Evolutionary conservation across 2,797 vertebrate species (phyloP).

Genomic region (Nannoperca australis): DNA sequence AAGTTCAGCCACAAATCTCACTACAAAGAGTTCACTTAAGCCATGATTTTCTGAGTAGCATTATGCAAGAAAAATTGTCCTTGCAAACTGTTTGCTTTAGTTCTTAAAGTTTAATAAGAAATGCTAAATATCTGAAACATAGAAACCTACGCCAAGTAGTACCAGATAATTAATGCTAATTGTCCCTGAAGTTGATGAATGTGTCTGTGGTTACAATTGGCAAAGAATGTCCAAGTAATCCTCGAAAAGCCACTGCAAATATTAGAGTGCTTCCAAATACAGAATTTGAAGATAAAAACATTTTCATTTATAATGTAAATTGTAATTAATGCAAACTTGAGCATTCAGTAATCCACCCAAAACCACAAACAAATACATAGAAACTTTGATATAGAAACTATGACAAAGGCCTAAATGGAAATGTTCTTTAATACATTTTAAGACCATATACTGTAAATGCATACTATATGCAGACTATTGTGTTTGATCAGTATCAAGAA

Average conservation of each 20-base stretch:
- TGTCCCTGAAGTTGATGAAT: not conserved
- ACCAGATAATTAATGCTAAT: not conserved
- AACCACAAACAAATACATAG: not conserved
- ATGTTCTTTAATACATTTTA: not conserved
- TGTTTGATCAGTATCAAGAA: not conserved
- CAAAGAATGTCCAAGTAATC: not conserved
- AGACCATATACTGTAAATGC: not conserved
- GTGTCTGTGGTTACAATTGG: not conserved
- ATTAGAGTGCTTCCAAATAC: not conserved
- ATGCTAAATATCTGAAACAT: not conserved
- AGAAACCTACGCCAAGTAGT: not conserved
- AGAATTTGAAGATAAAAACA: not conserved
- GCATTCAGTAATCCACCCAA: not conserved
- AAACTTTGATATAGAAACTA: not conserved
- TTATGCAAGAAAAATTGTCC: not conserved
- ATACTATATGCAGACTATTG: not conserved
- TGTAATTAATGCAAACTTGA: not conserved
- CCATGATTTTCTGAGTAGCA: slow-evolving; percentile 2
- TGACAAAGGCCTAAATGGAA: not conserved
- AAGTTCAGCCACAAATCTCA: slow-evolving; percentile 38
- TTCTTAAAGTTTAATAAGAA: not conserved
- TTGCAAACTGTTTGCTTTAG: not conserved
- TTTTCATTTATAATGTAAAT: not conserved
- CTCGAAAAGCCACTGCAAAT: not conserved
- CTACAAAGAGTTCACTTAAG: slow-evolving; percentile 14